Evolutionary conservation across 2,113 vertebrate species (phyloP).

Genomic region (Caracal caracal): DNA sequence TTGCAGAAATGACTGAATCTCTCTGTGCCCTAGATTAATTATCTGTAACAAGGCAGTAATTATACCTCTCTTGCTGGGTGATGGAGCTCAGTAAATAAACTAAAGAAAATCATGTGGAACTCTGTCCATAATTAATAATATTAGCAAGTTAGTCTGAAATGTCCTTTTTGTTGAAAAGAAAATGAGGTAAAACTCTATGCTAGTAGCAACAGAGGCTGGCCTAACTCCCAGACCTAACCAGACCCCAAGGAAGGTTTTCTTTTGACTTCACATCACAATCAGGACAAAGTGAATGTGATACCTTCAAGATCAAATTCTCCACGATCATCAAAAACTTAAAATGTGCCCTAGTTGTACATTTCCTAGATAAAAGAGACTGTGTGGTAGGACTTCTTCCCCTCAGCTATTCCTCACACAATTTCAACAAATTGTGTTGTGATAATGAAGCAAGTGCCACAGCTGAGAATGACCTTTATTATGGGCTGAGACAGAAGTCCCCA

Average conservation of each 20-base stretch:
- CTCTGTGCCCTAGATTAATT: not conserved
- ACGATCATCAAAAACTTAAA: not conserved
- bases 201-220: not conserved
- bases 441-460: conserved; percentile 60
- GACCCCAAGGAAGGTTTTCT: not conserved
- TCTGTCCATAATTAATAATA: not conserved
- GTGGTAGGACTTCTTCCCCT: not conserved
- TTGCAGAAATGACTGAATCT: not conserved
- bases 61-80: not conserved
- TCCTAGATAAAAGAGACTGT: not conserved
- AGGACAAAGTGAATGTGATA: not conserved
- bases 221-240: not conserved
- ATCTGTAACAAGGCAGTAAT: not conserved
- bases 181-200: not conserved
- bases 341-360: not conserved
- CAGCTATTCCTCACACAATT: not conserved
- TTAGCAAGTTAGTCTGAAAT: not conserved
- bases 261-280: not conserved
- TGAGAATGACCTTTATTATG: not conserved
- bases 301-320: conserved; percentile 25
- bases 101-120: not conserved
- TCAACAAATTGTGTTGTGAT: conserved; percentile 37
- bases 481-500: not conserved
- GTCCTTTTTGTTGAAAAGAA: not conserved
- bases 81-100: not conserved